phyloP scores from a whole-genome alignment of 2,888 invertebrate genomes.

The Disparrhopalites patrizii region DNA sequence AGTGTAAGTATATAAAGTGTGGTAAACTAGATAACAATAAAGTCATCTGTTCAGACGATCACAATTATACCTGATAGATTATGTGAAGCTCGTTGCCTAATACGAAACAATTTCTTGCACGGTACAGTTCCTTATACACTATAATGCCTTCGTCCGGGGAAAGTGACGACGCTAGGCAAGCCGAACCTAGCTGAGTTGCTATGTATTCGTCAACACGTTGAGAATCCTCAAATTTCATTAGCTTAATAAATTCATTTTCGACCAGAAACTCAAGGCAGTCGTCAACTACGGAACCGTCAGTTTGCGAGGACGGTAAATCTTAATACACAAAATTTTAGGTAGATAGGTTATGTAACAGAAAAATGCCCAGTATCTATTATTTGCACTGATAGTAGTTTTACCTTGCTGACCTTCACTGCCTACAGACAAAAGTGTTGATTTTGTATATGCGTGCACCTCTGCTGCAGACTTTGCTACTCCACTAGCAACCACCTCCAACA shows the following conservation, averaged over 20 bases:
- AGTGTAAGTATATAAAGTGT: background rate
- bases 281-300: slow-evolving; percentile 53
- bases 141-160: slow-evolving; percentile 90
- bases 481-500: slow-evolving; percentile 69
- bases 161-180: slow-evolving; percentile 86
- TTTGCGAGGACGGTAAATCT: slow-evolving; percentile 45
- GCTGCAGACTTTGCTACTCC: slow-evolving; percentile 68
- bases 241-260: slow-evolving; percentile 72
- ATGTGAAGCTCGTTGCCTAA: slow-evolving; percentile 92
- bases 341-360: background rate
- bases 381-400: slow-evolving; percentile 38
- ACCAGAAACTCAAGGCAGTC: slow-evolving; percentile 64
- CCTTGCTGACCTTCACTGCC: slow-evolving; percentile 51
- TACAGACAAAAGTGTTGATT: slow-evolving; percentile 68
- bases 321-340: background rate
- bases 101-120: slow-evolving; percentile 83
- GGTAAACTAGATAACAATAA: background rate
- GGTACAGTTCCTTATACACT: slow-evolving; percentile 83
- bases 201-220: slow-evolving; percentile 55
- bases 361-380: background rate
- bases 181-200: slow-evolving; percentile 83
- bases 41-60: slow-evolving; percentile 9
- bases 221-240: slow-evolving; percentile 32
- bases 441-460: slow-evolving; percentile 71
- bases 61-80: slow-evolving; percentile 74